Conservation (phyloP, 2,888 invertebrate genomes). For the Isoperla grammatica region DNA sequence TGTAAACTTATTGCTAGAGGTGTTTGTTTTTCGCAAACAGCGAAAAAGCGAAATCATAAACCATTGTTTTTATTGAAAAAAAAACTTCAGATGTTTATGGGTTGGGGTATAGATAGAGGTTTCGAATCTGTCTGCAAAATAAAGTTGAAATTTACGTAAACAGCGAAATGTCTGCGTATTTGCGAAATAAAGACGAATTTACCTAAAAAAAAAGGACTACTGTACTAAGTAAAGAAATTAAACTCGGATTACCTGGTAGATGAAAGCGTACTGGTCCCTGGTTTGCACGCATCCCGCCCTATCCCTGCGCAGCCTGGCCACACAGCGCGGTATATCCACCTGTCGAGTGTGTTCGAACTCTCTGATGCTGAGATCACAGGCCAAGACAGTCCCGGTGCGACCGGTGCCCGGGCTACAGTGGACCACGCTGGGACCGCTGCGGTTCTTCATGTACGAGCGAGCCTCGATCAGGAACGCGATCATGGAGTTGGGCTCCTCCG, state of each 20-base stretch:
- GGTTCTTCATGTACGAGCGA: constrained; percentile 49
- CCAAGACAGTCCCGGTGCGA: constrained; percentile 78
- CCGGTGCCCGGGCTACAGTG: constrained; percentile 89
- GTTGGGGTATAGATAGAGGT: too few species aligned
- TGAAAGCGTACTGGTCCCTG: constrained; percentile 85
- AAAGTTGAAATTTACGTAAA: too few species aligned
- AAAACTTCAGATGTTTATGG: too few species aligned
- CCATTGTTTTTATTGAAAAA: too few species aligned
- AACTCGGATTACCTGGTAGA: constrained; percentile 80
- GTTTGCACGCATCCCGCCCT: constrained; percentile 87
- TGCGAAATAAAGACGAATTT: too few species aligned
- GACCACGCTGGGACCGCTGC: constrained; percentile 68
- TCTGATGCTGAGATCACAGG: constrained; percentile 80
- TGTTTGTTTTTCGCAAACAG: too few species aligned
- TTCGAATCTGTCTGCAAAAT: too few species aligned
- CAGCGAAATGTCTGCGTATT: too few species aligned
- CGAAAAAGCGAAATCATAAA: too few species aligned
- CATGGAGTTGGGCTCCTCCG: constrained; percentile 74
- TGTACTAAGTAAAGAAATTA: too few species aligned
- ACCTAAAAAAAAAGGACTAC: too few species aligned
- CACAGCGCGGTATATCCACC: constrained; percentile 81
- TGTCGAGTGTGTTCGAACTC: constrained; percentile 75
- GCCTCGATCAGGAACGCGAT: constrained; percentile 86
- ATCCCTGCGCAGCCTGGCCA: constrained; percentile 77
- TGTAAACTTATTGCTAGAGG: too few species aligned